Evolutionary conservation across 2,888 invertebrate genomes (phyloP).

Genomic region (Drosophila engyochracea): DNA sequence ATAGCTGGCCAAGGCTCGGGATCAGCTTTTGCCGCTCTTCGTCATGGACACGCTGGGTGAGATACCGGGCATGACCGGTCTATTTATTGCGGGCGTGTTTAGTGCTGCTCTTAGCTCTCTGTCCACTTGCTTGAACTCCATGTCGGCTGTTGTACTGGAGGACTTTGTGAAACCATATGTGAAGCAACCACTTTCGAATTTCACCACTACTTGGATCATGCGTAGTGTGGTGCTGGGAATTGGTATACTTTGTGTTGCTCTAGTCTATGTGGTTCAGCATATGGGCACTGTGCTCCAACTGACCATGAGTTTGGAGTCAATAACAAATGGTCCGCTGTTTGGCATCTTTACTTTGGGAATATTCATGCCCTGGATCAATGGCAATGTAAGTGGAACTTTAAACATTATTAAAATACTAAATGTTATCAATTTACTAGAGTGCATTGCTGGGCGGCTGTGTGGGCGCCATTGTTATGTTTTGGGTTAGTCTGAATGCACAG

Average conservation of each 20-base stretch:
- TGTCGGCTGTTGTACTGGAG: constrained; percentile 91
- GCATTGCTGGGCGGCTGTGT: constrained; percentile 87
- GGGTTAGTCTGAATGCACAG: constrained; percentile 88
- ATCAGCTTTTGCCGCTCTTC: constrained; percentile 93
- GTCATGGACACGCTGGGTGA: constrained; percentile 93
- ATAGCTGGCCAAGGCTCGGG: constrained; percentile 89
- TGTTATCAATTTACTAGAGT: constrained; percentile 84
- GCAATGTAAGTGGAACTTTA: constrained; percentile 86
- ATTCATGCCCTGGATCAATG: constrained; percentile 89
- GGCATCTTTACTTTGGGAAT: constrained; percentile 89
- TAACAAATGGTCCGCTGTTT: constrained; percentile 90
- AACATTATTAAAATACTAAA: not conserved
- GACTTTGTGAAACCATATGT: constrained; percentile 90
- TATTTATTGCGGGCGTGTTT: constrained; percentile 96
- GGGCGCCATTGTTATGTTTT: constrained; percentile 87
- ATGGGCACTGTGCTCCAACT: constrained; percentile 90
- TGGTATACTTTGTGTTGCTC: constrained; percentile 89
- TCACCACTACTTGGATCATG: constrained; percentile 88
- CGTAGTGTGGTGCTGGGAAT: constrained; percentile 90
- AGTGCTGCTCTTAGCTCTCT: constrained; percentile 94
- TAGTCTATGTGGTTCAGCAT: constrained; percentile 91
- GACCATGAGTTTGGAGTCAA: constrained; percentile 89
- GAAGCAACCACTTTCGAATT: constrained; percentile 86
- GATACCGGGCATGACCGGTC: constrained; percentile 92
- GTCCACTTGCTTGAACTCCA: constrained; percentile 91